A percentile compares a stretch with the other conserved stretches of the same genome.
These are phyloP conservation scores for Metalampra italica DNA, from an alignment of 2,888 invertebrate genomes.

Conservation along the genomic window DNA sequence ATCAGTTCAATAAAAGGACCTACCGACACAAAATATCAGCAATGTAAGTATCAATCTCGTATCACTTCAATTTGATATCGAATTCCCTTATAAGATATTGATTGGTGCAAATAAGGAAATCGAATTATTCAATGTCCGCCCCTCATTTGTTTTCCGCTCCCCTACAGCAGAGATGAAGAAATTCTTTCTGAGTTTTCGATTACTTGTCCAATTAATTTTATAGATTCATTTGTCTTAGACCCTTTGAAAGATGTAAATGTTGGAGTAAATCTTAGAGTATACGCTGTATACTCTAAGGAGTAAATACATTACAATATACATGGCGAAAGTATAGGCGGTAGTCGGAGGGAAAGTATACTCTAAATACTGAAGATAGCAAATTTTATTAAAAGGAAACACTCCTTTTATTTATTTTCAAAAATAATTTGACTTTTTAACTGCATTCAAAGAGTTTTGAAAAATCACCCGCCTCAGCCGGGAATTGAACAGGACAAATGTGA, in stretches of 20 bases:
- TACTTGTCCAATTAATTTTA: slow-evolving; percentile 79
- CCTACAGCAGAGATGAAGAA: slow-evolving; percentile 74
- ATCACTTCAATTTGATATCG: slow-evolving; percentile 46
- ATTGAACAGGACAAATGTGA: no score
- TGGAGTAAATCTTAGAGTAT: slow-evolving; percentile 4
- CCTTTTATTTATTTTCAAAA: no score
- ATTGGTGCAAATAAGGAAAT: slow-evolving; percentile 78
- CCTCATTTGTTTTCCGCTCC: slow-evolving; percentile 75
- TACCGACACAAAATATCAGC: no score
- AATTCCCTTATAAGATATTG: slow-evolving; percentile 70
- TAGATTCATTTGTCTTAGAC: slow-evolving; percentile 75
- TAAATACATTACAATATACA: no score
- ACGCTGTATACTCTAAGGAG: no score
- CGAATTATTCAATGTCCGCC: slow-evolving; percentile 79
- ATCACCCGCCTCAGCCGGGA: no score
- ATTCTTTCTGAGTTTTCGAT: slow-evolving; percentile 79
- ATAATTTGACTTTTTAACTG: no score
- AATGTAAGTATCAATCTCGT: slow-evolving; percentile 28
- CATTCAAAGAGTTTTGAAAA: no score
- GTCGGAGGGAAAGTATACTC: no score
- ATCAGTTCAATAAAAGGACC: not conserved
- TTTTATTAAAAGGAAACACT: no score
- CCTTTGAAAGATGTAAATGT: slow-evolving; percentile 50
- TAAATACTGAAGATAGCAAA: no score
- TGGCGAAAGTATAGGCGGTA: no score